Base-by-base conservation (phyloP, 2,797 vertebrate genomes). In the Cossypha heuglini region DNA sequence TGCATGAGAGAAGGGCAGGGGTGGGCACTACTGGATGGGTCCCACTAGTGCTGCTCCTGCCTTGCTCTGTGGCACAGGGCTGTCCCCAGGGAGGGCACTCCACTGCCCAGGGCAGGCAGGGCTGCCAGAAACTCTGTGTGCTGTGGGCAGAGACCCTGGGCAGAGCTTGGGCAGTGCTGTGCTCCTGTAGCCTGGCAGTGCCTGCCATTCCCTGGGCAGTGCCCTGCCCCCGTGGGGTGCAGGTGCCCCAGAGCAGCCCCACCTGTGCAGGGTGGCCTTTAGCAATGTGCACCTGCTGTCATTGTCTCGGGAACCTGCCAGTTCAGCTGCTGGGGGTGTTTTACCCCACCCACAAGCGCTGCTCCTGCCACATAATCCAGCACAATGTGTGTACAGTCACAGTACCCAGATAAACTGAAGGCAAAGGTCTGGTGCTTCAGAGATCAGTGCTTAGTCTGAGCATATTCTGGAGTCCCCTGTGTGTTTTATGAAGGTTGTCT, bases 291-390 rank as follows among this genome's bases (percentile, higher is more conserved):
- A 0, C 58, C 57, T 20, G 22, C n/a, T 2, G 2, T 35, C 40
- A 0, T 0, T 31, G 25, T 40, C 40, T 40, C 0, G 0, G 84
- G 42, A 57, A 81, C 16, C n/a, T 43, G 61, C 40, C 37, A 4
- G 28, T 20, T 63, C 5, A 4, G 66, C 25, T 14, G 31, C 3
- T 18, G 31, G 35, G 61, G 35, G 5, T 35, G 42, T 72, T 52
- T 40, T 40, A 26, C 17, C 0, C 3, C 38, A 22, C 46, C 40
- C 55, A 18, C 35, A 64, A 4, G 24, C 8, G 55, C 63, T 26
- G 19, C 51, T 86, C 33, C 58, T 86, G 80, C 49, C 46, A 13
- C 28, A 58, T 16, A 42, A 77, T 6, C 4, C 29, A 5, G 54
- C 31, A 18, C 4, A 1, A 4, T 6, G 62, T 13, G 2, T 31